A percentile compares a stretch with the other conserved stretches of the same genome.
These are phyloP conservation scores for Pseudococcus viburni DNA, from an alignment of 2,888 invertebrate genomes.

Conservation along the genomic window DNA sequence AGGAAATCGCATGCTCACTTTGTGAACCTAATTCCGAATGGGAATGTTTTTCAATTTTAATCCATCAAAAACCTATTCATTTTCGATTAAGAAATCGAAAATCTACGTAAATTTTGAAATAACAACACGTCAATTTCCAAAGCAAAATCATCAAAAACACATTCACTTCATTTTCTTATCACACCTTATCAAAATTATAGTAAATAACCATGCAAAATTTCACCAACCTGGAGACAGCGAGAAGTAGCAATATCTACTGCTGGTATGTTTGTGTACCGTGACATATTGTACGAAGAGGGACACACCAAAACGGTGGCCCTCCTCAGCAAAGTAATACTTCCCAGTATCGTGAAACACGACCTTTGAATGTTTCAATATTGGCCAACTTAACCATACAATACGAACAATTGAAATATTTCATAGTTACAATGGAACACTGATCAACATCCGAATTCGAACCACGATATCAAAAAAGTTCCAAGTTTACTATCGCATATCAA, in stretches of 20 bases:
- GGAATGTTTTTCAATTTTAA: too few relatives aligned
- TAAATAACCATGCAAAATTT: background rate
- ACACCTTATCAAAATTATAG: background rate
- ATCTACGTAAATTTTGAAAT: too few relatives aligned
- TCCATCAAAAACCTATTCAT: too few relatives aligned
- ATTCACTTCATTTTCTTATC: background rate
- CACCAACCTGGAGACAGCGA: conserved; percentile 63
- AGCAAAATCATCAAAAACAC: too few relatives aligned
- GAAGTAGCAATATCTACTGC: conserved; percentile 63
- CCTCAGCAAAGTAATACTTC: conserved; percentile 60
- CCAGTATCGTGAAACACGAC: conserved; percentile 57
- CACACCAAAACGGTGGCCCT: conserved; percentile 67
- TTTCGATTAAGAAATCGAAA: too few relatives aligned
- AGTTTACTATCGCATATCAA: background rate
- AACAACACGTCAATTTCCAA: too few relatives aligned
- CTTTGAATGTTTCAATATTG: conserved; percentile 42
- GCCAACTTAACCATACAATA: conserved; percentile 21
- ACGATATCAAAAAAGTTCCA: background rate
- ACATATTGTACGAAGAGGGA: conserved; percentile 65
- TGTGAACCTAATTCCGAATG: too few relatives aligned
- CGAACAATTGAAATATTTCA: conserved; percentile 43
- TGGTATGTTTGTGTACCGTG: conserved; percentile 63
- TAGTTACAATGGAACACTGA: conserved; percentile 47
- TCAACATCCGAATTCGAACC: conserved; percentile 43
- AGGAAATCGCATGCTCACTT: too few relatives aligned